Conservation (phyloP, 1,140 invertebrate genomes). For the Magallana gigas region DNA sequence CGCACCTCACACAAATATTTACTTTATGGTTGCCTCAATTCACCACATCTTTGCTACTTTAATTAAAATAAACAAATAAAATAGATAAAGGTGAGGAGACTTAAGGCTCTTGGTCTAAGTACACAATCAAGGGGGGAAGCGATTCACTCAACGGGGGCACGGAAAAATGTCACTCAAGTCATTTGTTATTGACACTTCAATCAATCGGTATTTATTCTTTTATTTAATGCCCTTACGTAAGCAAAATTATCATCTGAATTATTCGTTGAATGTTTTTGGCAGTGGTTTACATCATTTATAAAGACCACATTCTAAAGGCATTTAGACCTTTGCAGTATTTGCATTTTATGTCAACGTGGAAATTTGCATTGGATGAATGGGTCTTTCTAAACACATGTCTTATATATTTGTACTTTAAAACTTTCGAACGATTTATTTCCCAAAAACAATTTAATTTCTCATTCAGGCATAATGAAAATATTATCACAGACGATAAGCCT, state of each 20-base stretch:
- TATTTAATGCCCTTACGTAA: background rate
- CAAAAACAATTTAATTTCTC: background rate
- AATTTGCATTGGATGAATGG: background rate
- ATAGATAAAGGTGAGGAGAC: background rate
- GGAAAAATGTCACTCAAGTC: background rate
- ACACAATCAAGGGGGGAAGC: background rate
- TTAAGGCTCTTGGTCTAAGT: background rate
- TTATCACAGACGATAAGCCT: background rate
- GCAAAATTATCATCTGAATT: conserved; percentile 1
- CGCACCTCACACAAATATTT: conserved; percentile 28
- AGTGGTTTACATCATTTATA: background rate
- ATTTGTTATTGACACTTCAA: background rate
- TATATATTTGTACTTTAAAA: background rate
- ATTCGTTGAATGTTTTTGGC: background rate
- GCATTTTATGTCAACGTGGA: background rate
- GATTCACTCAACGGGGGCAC: background rate
- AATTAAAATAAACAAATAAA: conserved; percentile 31
- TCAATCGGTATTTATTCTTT: background rate
- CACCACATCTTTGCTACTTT: conserved; percentile 26
- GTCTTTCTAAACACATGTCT: background rate
- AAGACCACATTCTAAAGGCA: too few relatives aligned
- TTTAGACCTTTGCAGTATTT: background rate
- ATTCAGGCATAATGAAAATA: conserved; percentile 3
- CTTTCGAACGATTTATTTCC: background rate
- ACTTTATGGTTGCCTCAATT: conserved; percentile 24